Base-by-base conservation (phyloP, 2,113 vertebrate species). In the Meriones unguiculatus region DNA sequence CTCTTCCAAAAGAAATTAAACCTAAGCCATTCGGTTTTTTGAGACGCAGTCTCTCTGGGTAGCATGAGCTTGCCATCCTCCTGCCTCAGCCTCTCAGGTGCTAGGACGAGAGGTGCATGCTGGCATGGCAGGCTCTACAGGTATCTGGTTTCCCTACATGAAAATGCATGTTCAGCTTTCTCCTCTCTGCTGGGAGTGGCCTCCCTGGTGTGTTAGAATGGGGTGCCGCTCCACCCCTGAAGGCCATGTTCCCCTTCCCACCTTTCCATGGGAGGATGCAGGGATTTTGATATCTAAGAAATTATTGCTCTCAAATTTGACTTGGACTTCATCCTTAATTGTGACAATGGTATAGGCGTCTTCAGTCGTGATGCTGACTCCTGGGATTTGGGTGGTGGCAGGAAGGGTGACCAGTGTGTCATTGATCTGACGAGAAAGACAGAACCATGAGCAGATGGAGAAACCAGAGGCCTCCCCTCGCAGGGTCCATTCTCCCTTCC, bases 291-390 rank as follows among this genome's bases (percentile, higher is more conserved):
- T 98, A 97, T 99, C 98, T 72, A 99, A 93, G 90, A 99, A 98
- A 72, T 98, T 99, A 32, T 97, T 98, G 67, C 99, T 99, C 0
- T 99, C 99, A 97, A 99, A 99, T 97, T 99, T 99, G 75, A 99
- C 98, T 89, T 98, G 97, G 35, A 99, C 96, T 54, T 99, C 99
- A 22, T 98, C 98, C 95, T 95, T 90, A 7, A 99, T 98, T 84
- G 97, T 96, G 87, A 99, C 96, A 18, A 99, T 88, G 0, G 64
- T 98, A 97, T 98, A 99, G 67, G 98, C 89, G 1, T 98, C 98
- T 2, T 98, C 99, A 85, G 96, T 95, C 38, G 96, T 95, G 92
- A 99, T 96, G 64, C 88, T 97, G 62, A 99, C 97, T 7, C 98
- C 98, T 0, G 59, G 98, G 22, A 75, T 62, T 4, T 89, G 91